phyloP scores from a whole-genome alignment of 2,888 invertebrate species.

The Trissonchulus latispiculum region DNA sequence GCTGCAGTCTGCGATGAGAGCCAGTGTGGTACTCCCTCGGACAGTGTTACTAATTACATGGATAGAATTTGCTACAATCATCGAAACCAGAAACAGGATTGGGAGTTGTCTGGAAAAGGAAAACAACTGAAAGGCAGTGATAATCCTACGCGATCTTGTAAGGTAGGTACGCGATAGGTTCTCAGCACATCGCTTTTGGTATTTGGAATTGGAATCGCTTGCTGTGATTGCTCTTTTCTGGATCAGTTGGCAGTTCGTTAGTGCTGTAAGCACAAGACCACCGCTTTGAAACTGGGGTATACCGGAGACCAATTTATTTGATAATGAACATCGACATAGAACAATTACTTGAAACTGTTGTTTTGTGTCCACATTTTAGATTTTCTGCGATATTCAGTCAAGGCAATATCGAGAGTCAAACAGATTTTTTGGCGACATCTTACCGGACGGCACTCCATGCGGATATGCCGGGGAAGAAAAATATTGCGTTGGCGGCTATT shows the following conservation, averaged over 20 bases:
- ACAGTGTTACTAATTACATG: constrained; percentile 24
- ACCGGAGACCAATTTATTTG: no score
- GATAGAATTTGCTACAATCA: constrained; percentile 36
- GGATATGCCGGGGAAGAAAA: constrained; percentile 31
- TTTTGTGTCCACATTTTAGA: constrained; percentile 30
- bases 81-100: constrained; percentile 34
- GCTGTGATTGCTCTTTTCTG: no score
- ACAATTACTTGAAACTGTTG: no score
- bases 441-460: constrained; percentile 43
- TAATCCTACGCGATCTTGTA: no score
- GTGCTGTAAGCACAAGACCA: no score
- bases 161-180: no score
- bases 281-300: no score
- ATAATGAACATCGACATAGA: no score
- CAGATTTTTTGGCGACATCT: constrained; percentile 42
- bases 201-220: no score
- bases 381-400: constrained; percentile 41
- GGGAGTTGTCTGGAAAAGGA: constrained; percentile 38
- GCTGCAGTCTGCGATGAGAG: constrained; percentile 36
- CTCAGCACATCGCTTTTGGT: no score
- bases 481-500: constrained; percentile 41
- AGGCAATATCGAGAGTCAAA: constrained; percentile 34
- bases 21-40: not conserved
- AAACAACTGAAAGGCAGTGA: constrained; percentile 39
- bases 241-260: no score